phyloP scores from a whole-genome alignment of 2,888 invertebrate species.

The Cheilosia soror region DNA sequence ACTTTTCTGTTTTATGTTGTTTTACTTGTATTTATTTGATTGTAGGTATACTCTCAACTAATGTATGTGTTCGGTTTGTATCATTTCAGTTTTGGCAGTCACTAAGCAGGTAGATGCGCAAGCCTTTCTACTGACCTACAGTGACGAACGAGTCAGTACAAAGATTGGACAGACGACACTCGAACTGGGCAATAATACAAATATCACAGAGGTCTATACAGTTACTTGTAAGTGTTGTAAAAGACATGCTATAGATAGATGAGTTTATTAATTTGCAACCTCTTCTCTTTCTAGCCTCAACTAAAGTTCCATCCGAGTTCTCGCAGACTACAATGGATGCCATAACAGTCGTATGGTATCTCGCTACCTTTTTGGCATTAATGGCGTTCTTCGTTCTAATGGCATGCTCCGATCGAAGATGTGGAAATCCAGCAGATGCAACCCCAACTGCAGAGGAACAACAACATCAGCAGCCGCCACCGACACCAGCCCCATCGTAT shows the following conservation, averaged over 20 bases:
- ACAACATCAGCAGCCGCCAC: constrained; percentile 74
- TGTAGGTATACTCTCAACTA: not conserved
- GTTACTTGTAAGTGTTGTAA: constrained; percentile 41
- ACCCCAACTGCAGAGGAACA: constrained; percentile 14
- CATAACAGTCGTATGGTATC: constrained; percentile 83
- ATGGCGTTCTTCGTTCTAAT: constrained; percentile 83
- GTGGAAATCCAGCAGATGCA: constrained; percentile 73
- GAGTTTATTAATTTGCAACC: not conserved
- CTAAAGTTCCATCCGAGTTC: constrained; percentile 76
- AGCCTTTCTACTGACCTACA: constrained; percentile 60
- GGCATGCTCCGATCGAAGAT: constrained; percentile 83
- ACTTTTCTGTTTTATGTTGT: constrained; percentile 1
- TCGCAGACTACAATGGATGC: constrained; percentile 83
- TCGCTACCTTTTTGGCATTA: constrained; percentile 82
- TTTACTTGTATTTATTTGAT: not conserved
- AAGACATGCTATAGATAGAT: not conserved
- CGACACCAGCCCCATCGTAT: constrained; percentile 83
- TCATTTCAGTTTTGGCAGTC: constrained; percentile 81
- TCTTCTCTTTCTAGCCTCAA: constrained; percentile 30
- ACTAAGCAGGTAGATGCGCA: constrained; percentile 79
- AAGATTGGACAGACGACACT: constrained; percentile 38
- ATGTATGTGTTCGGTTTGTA: constrained; percentile 36
- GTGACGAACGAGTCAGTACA: constrained; percentile 52
- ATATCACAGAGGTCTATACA: constrained; percentile 61
- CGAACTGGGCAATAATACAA: constrained; percentile 41